Conservation (phyloP, 1,140 invertebrate genomes). For the Drosophila santomea region DNA sequence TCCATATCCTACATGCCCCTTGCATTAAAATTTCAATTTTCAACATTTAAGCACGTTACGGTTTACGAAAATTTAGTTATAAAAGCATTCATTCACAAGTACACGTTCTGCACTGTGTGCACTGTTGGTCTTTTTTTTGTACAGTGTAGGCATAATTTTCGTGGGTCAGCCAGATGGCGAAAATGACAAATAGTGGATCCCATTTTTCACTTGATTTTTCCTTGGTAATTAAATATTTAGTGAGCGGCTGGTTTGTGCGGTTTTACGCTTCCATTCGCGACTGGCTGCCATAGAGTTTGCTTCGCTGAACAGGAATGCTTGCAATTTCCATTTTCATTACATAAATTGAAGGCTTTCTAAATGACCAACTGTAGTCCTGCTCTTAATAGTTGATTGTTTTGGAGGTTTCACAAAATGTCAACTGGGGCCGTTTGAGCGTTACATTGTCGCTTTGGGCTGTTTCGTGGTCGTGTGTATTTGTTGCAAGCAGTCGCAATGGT, state of each 20-base stretch:
- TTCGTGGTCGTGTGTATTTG: conserved; percentile 16
- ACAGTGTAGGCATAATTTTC: conserved; percentile 41
- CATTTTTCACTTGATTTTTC: conserved; percentile 37
- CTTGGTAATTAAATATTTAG: conserved; percentile 78
- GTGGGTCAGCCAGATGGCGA: conserved; percentile 7
- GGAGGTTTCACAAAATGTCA: conserved; percentile 29
- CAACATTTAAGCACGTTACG: conserved; percentile 72
- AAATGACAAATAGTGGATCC: conserved; percentile 69
- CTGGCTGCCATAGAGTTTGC: conserved; percentile 51
- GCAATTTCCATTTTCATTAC: conserved; percentile 74
- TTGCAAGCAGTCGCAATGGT: conserved; percentile 22
- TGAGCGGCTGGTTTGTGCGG: conserved; percentile 43
- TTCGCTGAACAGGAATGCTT: conserved; percentile 46
- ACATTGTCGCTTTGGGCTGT: conserved; percentile 39
- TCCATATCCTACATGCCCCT: conserved; percentile 23
- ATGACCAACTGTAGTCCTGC: conserved; percentile 25
- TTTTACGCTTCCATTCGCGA: conserved; percentile 23
- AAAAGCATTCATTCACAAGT: conserved; percentile 67
- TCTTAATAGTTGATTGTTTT: conserved; percentile 37
- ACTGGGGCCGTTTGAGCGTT: conserved; percentile 51
- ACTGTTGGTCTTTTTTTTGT: neutral
- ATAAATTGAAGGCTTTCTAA: conserved; percentile 56
- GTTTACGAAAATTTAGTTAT: conserved; percentile 74
- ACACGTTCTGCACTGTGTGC: conserved; percentile 5
- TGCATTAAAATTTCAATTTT: conserved; percentile 79